These are phyloP conservation scores for Dendropsophus ebraccatus DNA, from an alignment of 2,113 vertebrate genomes.

Conservation along the genomic window DNA sequence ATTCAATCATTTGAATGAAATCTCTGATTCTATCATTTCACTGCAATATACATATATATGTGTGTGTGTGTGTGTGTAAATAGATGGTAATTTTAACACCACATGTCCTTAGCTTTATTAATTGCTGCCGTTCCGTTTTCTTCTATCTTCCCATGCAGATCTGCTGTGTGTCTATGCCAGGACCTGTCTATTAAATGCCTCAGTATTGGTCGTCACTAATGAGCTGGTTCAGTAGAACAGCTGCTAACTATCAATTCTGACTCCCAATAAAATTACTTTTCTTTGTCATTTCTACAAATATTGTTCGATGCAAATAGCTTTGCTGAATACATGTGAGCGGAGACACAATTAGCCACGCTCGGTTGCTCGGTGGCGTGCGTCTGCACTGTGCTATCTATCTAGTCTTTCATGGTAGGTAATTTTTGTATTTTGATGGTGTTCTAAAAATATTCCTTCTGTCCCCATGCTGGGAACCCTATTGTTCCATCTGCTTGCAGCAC, in stretches of 20 bases:
- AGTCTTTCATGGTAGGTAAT: constrained; percentile 29
- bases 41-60: too few relatives aligned
- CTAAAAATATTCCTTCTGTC: constrained; percentile 40
- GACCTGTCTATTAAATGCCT: too few relatives aligned
- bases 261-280: background rate
- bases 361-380: background rate
- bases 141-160: background rate
- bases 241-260: background rate
- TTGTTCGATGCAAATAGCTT: background rate
- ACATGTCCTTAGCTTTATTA: background rate
- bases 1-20: too few relatives aligned
- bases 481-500: constrained; percentile 18
- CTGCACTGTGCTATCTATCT: constrained; percentile 15
- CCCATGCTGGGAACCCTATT: constrained; percentile 28
- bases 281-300: constrained; percentile 5
- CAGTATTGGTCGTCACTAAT: background rate
- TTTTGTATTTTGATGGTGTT: constrained; percentile 22
- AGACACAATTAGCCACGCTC: constrained; percentile 31
- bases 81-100: too few relatives aligned
- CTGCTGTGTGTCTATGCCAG: too few relatives aligned
- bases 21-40: too few relatives aligned
- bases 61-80: too few relatives aligned
- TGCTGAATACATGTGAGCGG: constrained; percentile 2
- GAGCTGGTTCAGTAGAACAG: background rate
- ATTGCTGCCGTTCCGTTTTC: background rate